Percentiles rank a stretch among this genome's conserved stretches.
phyloP scores from a whole-genome alignment of 2,113 vertebrate genomes.

The Engraulis encrasicolus region DNA sequence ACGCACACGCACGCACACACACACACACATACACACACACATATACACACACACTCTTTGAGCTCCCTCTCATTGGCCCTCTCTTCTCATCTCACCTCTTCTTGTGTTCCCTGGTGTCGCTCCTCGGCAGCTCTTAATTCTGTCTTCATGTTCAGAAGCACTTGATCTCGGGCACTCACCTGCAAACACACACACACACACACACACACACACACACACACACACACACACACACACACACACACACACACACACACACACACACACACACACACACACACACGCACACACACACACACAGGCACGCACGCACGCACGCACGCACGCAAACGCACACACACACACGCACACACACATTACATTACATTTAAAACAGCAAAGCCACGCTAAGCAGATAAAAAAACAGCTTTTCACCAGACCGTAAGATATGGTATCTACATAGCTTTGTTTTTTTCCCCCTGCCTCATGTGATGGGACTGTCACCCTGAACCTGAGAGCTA shows the following conservation, averaged over 20 bases:
- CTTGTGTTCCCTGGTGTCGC: conserved; percentile 56
- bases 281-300: conserved; percentile 17
- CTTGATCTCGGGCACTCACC: conserved; percentile 62
- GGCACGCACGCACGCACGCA: too few species aligned
- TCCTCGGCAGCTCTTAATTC: conserved; percentile 59
- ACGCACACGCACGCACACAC: conserved; percentile 18
- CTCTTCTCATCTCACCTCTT: conserved; percentile 57
- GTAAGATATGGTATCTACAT: not conserved
- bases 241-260: conserved; percentile 14
- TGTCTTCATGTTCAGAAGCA: conserved; percentile 65
- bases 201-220: conserved; percentile 19
- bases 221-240: not conserved
- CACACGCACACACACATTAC: conserved; percentile 13
- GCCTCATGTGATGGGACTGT: too few species aligned
- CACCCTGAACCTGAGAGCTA: too few species aligned
- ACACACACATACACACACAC: conserved; percentile 23
- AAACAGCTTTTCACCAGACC: not conserved
- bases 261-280: not conserved
- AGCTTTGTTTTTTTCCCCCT: not conserved
- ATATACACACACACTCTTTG: conserved; percentile 38
- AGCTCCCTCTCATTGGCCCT: conserved; percentile 20
- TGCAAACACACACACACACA: conserved; percentile 32
- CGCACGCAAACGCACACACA: not conserved
- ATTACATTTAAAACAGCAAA: not conserved
- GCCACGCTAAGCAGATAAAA: not conserved